Conservation (phyloP, 2,797 vertebrate genomes). For the Siniperca scherzeri region DNA sequence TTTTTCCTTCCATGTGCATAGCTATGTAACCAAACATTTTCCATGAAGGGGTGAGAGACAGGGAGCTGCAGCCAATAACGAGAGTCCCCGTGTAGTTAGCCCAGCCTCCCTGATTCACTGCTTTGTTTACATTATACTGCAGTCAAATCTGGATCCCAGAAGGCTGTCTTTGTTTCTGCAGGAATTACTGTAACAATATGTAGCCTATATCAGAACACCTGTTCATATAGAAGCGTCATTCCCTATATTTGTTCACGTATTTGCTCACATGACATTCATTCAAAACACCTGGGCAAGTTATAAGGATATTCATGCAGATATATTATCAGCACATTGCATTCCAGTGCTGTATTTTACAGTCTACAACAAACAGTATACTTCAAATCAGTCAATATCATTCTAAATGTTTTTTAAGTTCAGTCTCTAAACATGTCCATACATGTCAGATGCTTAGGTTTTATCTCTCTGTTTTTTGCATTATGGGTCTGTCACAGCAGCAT, state of each 20-base stretch:
- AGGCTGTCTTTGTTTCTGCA: slow-evolving; percentile 50
- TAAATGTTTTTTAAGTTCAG: neutral
- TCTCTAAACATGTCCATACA: neutral
- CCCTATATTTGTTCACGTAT: neutral
- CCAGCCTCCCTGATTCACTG: slow-evolving; percentile 53
- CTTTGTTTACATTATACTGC: slow-evolving; percentile 78
- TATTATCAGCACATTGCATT: too few relatives aligned
- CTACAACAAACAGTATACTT: neutral
- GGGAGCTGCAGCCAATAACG: slow-evolving; percentile 68
- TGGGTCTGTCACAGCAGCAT: neutral
- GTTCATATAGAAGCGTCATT: neutral
- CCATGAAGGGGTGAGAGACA: slow-evolving; percentile 71
- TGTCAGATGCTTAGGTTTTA: neutral
- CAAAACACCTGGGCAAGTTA: neutral
- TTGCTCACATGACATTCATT: neutral
- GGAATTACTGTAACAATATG: neutral
- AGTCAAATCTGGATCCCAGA: slow-evolving; percentile 45
- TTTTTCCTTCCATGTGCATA: slow-evolving; percentile 66
- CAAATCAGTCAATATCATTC: neutral
- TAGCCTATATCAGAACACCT: neutral
- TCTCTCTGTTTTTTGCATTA: neutral
- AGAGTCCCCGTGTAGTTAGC: slow-evolving; percentile 13
- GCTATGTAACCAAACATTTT: slow-evolving; percentile 66
- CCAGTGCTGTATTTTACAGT: neutral
- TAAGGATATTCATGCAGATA: neutral